A percentile compares a stretch with the other conserved stretches of the same genome.
phyloP scores from a whole-genome alignment of 1,140 invertebrate genomes.

The Dendrolimus punctatus region DNA sequence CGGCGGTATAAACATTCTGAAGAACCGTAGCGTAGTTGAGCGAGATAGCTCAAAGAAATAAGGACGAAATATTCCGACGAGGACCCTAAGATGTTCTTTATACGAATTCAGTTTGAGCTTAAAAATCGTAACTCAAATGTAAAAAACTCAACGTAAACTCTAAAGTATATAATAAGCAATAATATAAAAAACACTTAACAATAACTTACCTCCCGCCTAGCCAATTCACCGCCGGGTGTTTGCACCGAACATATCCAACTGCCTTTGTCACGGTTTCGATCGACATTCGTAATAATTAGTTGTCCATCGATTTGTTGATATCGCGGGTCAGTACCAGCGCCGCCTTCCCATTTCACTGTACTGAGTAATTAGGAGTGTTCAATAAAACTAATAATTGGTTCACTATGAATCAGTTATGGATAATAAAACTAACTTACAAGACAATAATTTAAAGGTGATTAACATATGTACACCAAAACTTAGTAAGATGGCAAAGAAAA shows the following conservation, averaged over 20 bases:
- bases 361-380: constrained; percentile 16
- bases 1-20: no score
- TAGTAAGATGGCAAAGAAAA: no score
- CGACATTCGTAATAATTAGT: constrained; percentile 80
- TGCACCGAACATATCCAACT: constrained; percentile 84
- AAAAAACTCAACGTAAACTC: not conserved
- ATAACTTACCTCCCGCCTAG: constrained; percentile 73
- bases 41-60: no score
- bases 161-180: constrained; percentile 1
- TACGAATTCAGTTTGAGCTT: no score
- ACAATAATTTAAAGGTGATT: no score
- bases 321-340: constrained; percentile 49
- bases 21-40: no score
- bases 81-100: no score
- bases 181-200: constrained; percentile 2
- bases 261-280: constrained; percentile 68
- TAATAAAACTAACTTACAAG: no score
- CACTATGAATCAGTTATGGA: no score
- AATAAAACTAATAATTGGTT: no score
- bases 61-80: no score
- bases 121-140: not conserved
- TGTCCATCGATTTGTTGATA: constrained; percentile 77
- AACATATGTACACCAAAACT: no score
- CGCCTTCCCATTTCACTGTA: constrained; percentile 67
- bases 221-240: constrained; percentile 80